Evolutionary conservation across 2,888 invertebrate species (phyloP).

Genomic region (Drosophila anomalata): DNA sequence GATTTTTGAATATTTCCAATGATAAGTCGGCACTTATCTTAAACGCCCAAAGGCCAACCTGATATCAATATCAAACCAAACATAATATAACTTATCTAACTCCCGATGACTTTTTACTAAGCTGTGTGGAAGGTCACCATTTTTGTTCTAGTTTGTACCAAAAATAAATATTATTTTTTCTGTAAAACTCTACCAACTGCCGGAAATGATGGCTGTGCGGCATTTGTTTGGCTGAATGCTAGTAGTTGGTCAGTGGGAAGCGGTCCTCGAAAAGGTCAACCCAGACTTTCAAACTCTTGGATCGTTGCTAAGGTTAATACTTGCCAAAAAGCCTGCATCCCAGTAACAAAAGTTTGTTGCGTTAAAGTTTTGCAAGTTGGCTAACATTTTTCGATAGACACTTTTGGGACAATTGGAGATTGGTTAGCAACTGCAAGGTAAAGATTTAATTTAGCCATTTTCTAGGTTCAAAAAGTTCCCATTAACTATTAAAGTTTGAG

Average conservation of each 20-base stretch:
- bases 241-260: constrained; percentile 12
- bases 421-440: neutral
- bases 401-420: neutral
- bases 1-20: constrained; percentile 32
- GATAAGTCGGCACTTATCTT: constrained; percentile 50
- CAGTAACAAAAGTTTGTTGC: constrained; percentile 2
- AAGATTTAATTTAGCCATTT: constrained; percentile 1
- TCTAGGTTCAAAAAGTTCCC: neutral
- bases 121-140: constrained; percentile 31
- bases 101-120: constrained; percentile 41
- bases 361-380: constrained; percentile 30
- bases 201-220: constrained; percentile 14
- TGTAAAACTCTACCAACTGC: constrained; percentile 16
- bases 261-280: constrained; percentile 31
- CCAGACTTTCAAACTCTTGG: constrained; percentile 20
- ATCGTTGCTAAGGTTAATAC: constrained; percentile 18
- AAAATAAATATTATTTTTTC: constrained; percentile 37
- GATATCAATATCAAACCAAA: constrained; percentile 33
- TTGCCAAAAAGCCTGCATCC: constrained; percentile 30
- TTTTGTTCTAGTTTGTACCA: constrained; percentile 1
- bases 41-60: constrained; percentile 20
- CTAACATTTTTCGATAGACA: constrained; percentile 6
- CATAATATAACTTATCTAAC: constrained; percentile 57
- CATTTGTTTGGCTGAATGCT: constrained; percentile 19
- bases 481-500: neutral